These are phyloP conservation scores for Silvanus unidentatus DNA, from an alignment of 2,888 invertebrate genomes.

Conservation along the genomic window DNA sequence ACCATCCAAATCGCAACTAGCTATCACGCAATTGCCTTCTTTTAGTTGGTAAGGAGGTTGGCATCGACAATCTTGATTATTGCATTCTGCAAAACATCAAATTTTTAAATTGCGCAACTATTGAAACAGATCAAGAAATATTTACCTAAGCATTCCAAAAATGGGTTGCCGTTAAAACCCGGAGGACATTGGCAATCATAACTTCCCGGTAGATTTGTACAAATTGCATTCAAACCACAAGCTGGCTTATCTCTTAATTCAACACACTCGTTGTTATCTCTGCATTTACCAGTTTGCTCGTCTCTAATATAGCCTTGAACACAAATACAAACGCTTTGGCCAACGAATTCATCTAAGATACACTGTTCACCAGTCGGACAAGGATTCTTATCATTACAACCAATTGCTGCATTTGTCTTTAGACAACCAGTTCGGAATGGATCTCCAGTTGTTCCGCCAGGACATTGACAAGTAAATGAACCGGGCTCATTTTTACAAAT, in stretches of 20 bases:
- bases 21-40: slow-evolving; percentile 76
- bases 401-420: slow-evolving; percentile 57
- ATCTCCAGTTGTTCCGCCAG: slow-evolving; percentile 73
- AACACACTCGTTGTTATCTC: slow-evolving; percentile 82
- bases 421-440: slow-evolving; percentile 74
- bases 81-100: slow-evolving; percentile 54
- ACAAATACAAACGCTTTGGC: slow-evolving; percentile 82
- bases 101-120: no score
- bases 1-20: slow-evolving; percentile 74
- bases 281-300: slow-evolving; percentile 65
- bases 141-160: slow-evolving; percentile 58
- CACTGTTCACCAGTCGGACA: slow-evolving; percentile 84
- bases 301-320: slow-evolving; percentile 81
- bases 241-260: slow-evolving; percentile 68
- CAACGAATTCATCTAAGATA: slow-evolving; percentile 65
- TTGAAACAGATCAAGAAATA: no score
- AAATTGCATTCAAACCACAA: slow-evolving; percentile 84
- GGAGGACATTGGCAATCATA: slow-evolving; percentile 88
- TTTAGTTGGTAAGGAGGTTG: slow-evolving; percentile 76
- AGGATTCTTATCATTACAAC: slow-evolving; percentile 69
- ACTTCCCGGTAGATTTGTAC: slow-evolving; percentile 87
- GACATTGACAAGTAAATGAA: slow-evolving; percentile 81
- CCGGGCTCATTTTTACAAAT: slow-evolving; percentile 87
- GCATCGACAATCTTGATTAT: slow-evolving; percentile 77
- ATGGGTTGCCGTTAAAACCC: slow-evolving; percentile 87